These are phyloP conservation scores for Sebastes aleutianus DNA, from an alignment of 2,797 vertebrate genomes.

Conservation along the genomic window DNA sequence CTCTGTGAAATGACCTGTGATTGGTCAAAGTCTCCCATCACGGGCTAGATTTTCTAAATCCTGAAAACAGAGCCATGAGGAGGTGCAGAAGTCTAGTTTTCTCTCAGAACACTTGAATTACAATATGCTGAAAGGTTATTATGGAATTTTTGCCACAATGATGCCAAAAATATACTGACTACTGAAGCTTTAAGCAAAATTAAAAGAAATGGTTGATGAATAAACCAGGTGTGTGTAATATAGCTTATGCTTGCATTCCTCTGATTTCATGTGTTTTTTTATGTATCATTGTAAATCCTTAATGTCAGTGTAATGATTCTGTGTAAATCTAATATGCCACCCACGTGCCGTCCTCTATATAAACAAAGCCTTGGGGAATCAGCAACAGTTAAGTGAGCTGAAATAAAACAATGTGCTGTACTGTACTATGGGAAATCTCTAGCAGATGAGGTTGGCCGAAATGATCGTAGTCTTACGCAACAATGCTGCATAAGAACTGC, in stretches of 20 bases:
- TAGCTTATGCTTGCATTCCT: too few relatives aligned
- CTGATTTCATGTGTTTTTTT: not conserved
- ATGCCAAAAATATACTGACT: too few relatives aligned
- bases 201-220: not conserved
- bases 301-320: not conserved
- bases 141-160: too few relatives aligned
- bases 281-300: not conserved
- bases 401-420: not conserved
- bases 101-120: too few relatives aligned
- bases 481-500: not conserved
- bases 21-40: accelerated
- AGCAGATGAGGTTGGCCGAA: not conserved
- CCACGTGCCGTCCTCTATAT: not conserved
- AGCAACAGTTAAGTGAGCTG: not conserved
- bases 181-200: too few relatives aligned
- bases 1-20: too few relatives aligned
- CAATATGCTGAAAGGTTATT: too few relatives aligned
- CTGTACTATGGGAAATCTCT: not conserved
- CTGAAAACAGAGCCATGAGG: too few relatives aligned
- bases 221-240: not conserved
- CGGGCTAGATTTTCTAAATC: too few relatives aligned
- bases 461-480: not conserved
- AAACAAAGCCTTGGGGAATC: not conserved
- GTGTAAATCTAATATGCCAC: not conserved
- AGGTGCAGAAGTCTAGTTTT: too few relatives aligned